Base-by-base conservation (phyloP, 2,113 vertebrate species). In the Phaethornis superciliosus region DNA sequence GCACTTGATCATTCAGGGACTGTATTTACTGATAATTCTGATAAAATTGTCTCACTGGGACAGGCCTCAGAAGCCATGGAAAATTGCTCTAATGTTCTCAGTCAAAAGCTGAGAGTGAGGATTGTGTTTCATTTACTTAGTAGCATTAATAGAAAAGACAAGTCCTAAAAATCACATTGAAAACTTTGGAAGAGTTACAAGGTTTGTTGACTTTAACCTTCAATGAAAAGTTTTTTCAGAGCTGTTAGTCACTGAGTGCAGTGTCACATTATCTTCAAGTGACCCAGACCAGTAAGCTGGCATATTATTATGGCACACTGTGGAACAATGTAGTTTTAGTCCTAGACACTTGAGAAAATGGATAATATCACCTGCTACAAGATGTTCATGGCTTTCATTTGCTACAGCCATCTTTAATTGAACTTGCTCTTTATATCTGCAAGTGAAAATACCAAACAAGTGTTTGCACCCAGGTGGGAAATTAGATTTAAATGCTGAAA, bases 181-280 rank as follows among this genome's bases (percentile, higher is more conserved):
- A 58, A 64, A 49, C n/a, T 47, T 75, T 0, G 3, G 15, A 70
- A 37, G 55, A 58, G 21, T 37, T 64, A 33, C 26, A 64, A 30
- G 2, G 4, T 56, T 62, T 85, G 32, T 12, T 4, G 2, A 68
- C 52, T 18, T 22, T 9, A 47, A 8, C 33, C 40, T 52, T 60
- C 27, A 30, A 22, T 71, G n/a, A 32, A 68, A 65, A 59, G 6
- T 0, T 2, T 85, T 93, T 78, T 79, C 85, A 81, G 74, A 91
- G 55, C 16, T 44, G 21, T 35, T 37, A 27, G 69, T 32, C 12
- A 2, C 51, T 74, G 49, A 52, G 22, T 32, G 16, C 52, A 70
- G 21, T 0, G n/a, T 19, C 67, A 56, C 0, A 0, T 28, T 64
- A 33, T 27, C 59, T 42, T 55, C 69, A 30, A 58, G 68, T 10